These are phyloP conservation scores for Eospalax fontanierii DNA, from an alignment of 2,797 vertebrate genomes.

Conservation along the genomic window DNA sequence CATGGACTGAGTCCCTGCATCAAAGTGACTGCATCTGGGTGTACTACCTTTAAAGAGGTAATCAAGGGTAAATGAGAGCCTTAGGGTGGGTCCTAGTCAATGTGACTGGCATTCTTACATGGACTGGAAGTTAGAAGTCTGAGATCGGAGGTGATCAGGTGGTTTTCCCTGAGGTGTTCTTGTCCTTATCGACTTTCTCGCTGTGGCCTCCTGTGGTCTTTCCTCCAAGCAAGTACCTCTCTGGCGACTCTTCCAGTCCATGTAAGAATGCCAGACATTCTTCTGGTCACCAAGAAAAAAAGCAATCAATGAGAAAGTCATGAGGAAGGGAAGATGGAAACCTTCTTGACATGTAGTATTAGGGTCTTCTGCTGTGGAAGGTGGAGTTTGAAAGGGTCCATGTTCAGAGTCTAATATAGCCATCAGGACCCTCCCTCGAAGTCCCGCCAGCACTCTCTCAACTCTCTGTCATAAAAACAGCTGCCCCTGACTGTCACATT, in stretches of 20 bases:
- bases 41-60: not conserved
- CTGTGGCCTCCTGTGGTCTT: too few relatives aligned
- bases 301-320: not conserved
- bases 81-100: not conserved
- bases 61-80: not conserved
- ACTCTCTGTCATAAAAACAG: not conserved
- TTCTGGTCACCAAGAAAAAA: not conserved
- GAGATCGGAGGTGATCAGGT: too few relatives aligned
- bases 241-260: too few relatives aligned
- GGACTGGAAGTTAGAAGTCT: not conserved
- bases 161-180: too few relatives aligned
- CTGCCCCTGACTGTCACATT: not conserved
- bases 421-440: not conserved
- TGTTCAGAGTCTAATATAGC: not conserved
- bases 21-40: not conserved
- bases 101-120: not conserved
- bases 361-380: not conserved
- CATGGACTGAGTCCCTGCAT: not conserved
- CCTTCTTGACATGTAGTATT: not conserved
- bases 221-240: too few relatives aligned
- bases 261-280: not conserved
- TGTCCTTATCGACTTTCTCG: too few relatives aligned
- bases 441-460: not conserved
- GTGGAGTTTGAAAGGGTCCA: not conserved
- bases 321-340: fast-evolving